A percentile compares a stretch with the other conserved stretches of the same genome.
phyloP scores from a whole-genome alignment of 2,888 invertebrate species.

The Scaptomyza flava region DNA sequence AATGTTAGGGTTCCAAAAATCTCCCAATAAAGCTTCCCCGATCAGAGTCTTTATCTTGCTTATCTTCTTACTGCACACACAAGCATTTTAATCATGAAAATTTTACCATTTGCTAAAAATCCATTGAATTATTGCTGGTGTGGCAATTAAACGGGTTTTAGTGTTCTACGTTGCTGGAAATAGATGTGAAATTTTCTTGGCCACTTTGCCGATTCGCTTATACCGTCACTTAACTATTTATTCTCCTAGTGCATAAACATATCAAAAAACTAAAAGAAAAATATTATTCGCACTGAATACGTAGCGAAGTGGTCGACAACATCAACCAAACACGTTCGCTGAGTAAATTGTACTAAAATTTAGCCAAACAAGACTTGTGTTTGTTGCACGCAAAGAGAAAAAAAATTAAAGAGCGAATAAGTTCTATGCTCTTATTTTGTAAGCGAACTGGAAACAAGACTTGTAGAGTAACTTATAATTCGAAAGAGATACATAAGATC shows the following conservation, averaged over 20 bases:
- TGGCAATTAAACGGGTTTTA: constrained; percentile 21
- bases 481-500: too few relatives aligned
- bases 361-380: constrained; percentile 29
- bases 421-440: too few relatives aligned
- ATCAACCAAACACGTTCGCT: constrained; percentile 38
- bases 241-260: constrained; percentile 11
- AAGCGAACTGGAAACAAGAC: too few relatives aligned
- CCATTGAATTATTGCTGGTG: constrained; percentile 21
- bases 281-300: constrained; percentile 12
- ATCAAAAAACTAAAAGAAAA: constrained; percentile 10
- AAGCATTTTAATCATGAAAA: constrained; percentile 3
- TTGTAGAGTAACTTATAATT: too few relatives aligned
- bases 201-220: constrained; percentile 29
- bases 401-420: constrained; percentile 1
- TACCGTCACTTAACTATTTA: constrained; percentile 41
- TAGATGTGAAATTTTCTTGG: constrained; percentile 29
- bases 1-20: too few relatives aligned
- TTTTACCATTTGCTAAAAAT: constrained; percentile 45
- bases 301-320: not conserved
- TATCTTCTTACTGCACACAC: constrained; percentile 19
- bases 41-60: not conserved
- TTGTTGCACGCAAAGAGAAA: constrained; percentile 17
- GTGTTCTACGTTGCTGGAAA: constrained; percentile 17
- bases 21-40: too few relatives aligned
- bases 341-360: constrained; percentile 37